A percentile compares a stretch with the other conserved stretches of the same genome.
Evolutionary conservation across 1,140 invertebrate genomes (phyloP).

Genomic region (Cherax quadricarinatus): DNA sequence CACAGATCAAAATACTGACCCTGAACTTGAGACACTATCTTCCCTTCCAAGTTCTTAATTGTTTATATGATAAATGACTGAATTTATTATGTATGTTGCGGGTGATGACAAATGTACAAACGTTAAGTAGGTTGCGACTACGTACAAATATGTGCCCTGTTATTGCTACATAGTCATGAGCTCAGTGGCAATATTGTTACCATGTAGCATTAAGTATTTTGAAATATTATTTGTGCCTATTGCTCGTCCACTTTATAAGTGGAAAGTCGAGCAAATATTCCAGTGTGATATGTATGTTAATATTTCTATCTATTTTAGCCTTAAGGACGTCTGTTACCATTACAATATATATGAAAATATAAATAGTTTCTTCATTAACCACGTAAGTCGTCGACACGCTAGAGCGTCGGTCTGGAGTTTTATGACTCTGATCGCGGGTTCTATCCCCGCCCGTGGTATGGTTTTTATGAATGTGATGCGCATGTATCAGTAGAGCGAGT

Average conservation of each 20-base stretch:
- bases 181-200: conserved; percentile 34
- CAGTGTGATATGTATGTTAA: background rate
- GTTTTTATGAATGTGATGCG: no score
- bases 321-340: no score
- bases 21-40: conserved; percentile 7
- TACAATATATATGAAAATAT: no score
- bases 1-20: background rate
- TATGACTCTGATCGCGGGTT: no score
- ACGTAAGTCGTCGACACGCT: no score
- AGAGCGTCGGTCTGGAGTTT: no score
- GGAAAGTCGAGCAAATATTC: background rate
- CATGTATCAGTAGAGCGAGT: no score
- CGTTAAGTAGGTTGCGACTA: conserved; percentile 1
- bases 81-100: background rate
- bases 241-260: background rate
- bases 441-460: no score
- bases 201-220: conserved; percentile 15
- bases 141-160: conserved; percentile 20
- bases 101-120: conserved; percentile 40
- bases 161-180: background rate
- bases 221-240: background rate
- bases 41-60: background rate
- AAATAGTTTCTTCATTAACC: no score
- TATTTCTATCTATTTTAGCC: background rate
- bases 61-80: background rate